phyloP scores from a whole-genome alignment of 2,888 invertebrate genomes.

The Melikaiella ostensackeni region DNA sequence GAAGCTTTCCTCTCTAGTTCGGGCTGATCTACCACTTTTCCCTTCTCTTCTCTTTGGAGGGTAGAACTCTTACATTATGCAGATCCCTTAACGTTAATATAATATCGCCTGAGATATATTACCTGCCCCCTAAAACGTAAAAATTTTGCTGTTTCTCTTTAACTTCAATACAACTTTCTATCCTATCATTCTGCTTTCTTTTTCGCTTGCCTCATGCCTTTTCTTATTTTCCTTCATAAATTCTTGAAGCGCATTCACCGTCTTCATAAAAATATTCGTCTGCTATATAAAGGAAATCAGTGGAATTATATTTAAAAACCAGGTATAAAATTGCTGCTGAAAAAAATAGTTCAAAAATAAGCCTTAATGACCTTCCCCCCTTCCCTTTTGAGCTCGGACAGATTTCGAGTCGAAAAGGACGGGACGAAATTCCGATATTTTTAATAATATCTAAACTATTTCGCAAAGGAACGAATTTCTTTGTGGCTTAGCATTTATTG shows the following conservation, averaged over 20 bases:
- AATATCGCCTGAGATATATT: conserved; percentile 57
- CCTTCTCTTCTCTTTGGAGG: neutral
- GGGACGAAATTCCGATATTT: too few relatives aligned
- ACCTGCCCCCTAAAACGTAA: conserved; percentile 9
- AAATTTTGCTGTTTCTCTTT: conserved; percentile 17
- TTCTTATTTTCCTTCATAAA: conserved; percentile 11
- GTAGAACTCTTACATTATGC: conserved; percentile 46
- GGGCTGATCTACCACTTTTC: conserved; percentile 7
- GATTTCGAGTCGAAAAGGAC: too few relatives aligned
- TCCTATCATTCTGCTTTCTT: neutral
- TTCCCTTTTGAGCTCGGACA: too few relatives aligned
- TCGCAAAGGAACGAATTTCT: too few relatives aligned
- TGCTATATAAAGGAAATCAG: conserved; percentile 6
- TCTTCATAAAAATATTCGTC: neutral
- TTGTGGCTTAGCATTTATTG: too few relatives aligned
- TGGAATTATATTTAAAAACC: neutral
- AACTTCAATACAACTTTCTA: conserved; percentile 5
- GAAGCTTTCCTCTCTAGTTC: conserved; percentile 49
- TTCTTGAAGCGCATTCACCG: neutral
- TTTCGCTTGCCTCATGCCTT: neutral
- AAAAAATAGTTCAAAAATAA: too few relatives aligned
- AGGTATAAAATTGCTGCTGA: conserved; percentile 1
- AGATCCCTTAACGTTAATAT: conserved; percentile 55
- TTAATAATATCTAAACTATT: too few relatives aligned
- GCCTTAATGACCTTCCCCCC: too few relatives aligned